Evolutionary conservation across 2,888 invertebrate species (phyloP).

Genomic region (Dysmachus trigonus): DNA sequence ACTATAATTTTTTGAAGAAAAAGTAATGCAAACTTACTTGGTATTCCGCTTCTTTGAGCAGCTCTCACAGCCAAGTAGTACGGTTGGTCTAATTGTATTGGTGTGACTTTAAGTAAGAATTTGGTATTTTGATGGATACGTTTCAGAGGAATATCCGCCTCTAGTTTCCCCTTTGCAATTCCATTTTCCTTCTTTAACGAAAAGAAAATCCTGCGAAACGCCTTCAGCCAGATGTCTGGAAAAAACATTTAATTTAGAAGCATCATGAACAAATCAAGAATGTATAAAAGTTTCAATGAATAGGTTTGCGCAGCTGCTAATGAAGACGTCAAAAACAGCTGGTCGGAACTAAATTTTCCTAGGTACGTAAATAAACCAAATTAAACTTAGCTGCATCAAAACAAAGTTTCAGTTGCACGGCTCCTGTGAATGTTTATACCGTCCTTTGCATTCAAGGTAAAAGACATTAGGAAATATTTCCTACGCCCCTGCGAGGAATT

Average conservation of each 20-base stretch:
- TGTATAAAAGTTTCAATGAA: background rate
- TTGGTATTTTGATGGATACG: conserved; percentile 58
- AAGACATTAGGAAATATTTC: background rate
- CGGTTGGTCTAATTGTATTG: conserved; percentile 52
- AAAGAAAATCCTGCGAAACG: background rate
- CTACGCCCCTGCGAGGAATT: background rate
- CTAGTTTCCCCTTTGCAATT: conserved; percentile 51
- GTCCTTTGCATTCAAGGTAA: background rate
- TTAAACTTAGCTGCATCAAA: background rate
- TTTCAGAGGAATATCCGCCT: conserved; percentile 60
- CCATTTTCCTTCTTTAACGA: background rate
- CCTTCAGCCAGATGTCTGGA: background rate
- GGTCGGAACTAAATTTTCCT: background rate
- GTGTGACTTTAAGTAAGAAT: conserved; percentile 58
- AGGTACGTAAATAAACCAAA: background rate
- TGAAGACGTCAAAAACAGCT: background rate
- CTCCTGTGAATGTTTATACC: background rate
- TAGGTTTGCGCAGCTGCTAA: background rate
- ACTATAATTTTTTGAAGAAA: background rate
- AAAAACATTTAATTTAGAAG: background rate
- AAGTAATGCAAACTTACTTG: background rate
- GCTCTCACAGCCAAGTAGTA: conserved; percentile 47
- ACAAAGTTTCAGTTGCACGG: background rate
- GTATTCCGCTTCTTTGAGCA: too few species aligned
- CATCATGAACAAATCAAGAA: background rate